Conservation (phyloP, 2,888 invertebrate species). For the Phyllotreta cruciferae region DNA sequence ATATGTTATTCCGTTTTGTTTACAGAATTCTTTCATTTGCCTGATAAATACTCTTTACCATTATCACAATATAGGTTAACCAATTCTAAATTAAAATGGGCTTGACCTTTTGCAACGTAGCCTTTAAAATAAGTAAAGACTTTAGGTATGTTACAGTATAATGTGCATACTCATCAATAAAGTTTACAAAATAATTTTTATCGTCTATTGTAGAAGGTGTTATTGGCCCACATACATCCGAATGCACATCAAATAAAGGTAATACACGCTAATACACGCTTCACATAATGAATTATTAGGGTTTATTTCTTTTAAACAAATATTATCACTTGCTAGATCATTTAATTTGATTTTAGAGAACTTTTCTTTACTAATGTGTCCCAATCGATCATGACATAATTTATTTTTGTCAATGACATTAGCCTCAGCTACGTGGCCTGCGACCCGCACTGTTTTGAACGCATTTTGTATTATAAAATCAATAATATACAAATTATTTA, state of each 20-base stretch:
- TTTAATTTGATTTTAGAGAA: conserved; percentile 15
- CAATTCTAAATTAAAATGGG: conserved; percentile 35
- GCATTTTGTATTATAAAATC: too few species aligned
- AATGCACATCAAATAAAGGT: conserved; percentile 14
- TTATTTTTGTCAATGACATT: conserved; percentile 17
- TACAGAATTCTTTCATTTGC: conserved; percentile 49
- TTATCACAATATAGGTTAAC: conserved; percentile 40
- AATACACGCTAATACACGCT: conserved; percentile 35
- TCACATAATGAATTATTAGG: conserved; percentile 32
- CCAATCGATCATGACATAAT: conserved; percentile 26
- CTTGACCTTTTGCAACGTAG: conserved; percentile 34
- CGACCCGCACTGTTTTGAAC: background rate
- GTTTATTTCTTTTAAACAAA: conserved; percentile 25
- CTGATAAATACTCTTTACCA: conserved; percentile 36
- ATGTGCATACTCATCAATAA: conserved; percentile 54
- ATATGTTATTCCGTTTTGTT: conserved; percentile 51
- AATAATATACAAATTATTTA: conserved; percentile 35
- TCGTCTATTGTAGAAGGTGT: conserved; percentile 40
- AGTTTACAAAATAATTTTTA: conserved; percentile 51
- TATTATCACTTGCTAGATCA: conserved; percentile 10
- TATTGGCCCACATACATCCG: conserved; percentile 26
- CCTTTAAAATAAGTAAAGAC: conserved; percentile 33
- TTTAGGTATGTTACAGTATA: conserved; percentile 50
- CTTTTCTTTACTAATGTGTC: conserved; percentile 20
- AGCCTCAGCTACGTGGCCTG: conserved; percentile 8